Conservation (phyloP, 2,888 invertebrate species). For the Acrocyrtus sp. region DNA sequence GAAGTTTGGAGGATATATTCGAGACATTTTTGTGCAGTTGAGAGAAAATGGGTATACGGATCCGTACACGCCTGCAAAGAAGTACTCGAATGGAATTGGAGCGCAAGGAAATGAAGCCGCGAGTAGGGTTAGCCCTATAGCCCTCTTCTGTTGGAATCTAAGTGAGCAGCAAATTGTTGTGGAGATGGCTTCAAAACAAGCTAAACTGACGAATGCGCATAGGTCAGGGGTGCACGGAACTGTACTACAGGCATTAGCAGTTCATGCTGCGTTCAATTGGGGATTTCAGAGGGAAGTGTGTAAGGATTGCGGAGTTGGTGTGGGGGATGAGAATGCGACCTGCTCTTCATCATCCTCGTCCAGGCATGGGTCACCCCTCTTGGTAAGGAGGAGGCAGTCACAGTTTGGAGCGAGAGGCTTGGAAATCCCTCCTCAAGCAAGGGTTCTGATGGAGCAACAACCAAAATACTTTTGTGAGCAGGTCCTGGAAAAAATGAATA, state of each 20-base stretch:
- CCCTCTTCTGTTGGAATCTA: conserved; percentile 69
- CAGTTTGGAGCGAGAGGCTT: not conserved
- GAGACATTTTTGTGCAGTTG: conserved; percentile 64
- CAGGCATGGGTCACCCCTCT: conserved; percentile 19
- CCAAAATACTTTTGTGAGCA: conserved; percentile 41
- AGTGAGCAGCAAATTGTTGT: conserved; percentile 65
- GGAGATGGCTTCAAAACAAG: conserved; percentile 69
- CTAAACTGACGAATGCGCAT: conserved; percentile 75
- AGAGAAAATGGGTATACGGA: conserved; percentile 70
- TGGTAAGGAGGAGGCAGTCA: conserved; percentile 16
- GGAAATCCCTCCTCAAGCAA: not conserved
- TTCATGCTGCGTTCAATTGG: conserved; percentile 52
- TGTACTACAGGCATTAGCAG: conserved; percentile 68
- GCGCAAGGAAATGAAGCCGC: conserved; percentile 83
- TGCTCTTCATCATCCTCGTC: not conserved
- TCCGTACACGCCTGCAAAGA: conserved; percentile 72
- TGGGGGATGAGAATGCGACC: not conserved
- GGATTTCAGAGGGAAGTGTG: conserved; percentile 14
- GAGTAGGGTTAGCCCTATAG: conserved; percentile 77
- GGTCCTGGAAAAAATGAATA: conserved; percentile 37
- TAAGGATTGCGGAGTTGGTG: not conserved
- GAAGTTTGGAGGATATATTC: conserved; percentile 74
- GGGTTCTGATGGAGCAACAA: conserved; percentile 28
- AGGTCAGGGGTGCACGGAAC: conserved; percentile 71
- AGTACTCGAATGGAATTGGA: conserved; percentile 75